phyloP scores from a whole-genome alignment of 2,113 vertebrate species.

The Neolamprologus longior region DNA sequence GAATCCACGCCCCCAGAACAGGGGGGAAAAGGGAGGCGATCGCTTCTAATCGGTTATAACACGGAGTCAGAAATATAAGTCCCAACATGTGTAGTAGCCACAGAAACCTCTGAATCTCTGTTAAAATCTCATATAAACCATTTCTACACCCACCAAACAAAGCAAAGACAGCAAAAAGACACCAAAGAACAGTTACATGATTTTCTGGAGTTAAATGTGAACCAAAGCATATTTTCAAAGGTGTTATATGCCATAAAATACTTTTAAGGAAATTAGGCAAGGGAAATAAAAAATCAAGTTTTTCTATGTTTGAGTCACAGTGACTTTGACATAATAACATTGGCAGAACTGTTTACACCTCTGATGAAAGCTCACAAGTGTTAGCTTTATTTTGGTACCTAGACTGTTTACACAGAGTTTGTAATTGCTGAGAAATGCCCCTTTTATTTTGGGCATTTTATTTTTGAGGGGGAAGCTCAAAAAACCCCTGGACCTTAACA shows the following conservation, averaged over 20 bases:
- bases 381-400: rapidly evolving
- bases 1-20: not conserved
- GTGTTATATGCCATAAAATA: not conserved
- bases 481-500: rapidly evolving
- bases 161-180: rapidly evolving
- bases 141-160: not conserved
- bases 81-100: not conserved
- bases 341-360: not conserved
- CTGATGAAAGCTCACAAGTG: not conserved
- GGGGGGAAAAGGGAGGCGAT: rapidly evolving
- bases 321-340: not conserved
- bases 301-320: not conserved
- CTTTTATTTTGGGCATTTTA: not conserved
- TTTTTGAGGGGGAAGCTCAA: not conserved
- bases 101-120: not conserved
- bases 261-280: rapidly evolving
- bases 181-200: not conserved
- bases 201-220: not conserved
- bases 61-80: not conserved
- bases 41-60: rapidly evolving
- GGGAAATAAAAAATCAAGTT: rapidly evolving
- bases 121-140: not conserved
- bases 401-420: not conserved
- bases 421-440: rapidly evolving
- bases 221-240: not conserved